Conservation (phyloP, 2,113 vertebrate genomes). For the Oophaga pumilio region DNA sequence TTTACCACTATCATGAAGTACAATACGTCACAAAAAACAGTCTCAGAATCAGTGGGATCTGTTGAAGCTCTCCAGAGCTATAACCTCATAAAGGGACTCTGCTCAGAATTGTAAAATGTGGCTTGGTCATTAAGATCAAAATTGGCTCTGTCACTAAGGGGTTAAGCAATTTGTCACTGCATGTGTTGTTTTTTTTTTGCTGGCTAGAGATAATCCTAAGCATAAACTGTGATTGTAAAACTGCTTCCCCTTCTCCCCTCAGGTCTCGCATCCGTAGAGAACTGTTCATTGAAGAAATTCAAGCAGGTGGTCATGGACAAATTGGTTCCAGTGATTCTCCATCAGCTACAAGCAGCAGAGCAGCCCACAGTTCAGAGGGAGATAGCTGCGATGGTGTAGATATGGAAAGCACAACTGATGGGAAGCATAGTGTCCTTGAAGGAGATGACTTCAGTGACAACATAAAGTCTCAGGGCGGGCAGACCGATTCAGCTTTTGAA, state of each 20-base stretch:
- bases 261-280: constrained; percentile 98
- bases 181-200: not conserved
- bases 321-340: constrained; percentile 88
- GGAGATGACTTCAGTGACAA: constrained; percentile 78
- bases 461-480: constrained; percentile 81
- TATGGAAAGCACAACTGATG: constrained; percentile 77
- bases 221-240: not conserved
- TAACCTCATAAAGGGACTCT: too few relatives aligned
- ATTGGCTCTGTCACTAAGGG: too few relatives aligned
- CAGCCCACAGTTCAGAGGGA: constrained; percentile 83
- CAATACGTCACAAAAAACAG: too few relatives aligned
- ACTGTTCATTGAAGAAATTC: constrained; percentile 97
- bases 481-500: constrained; percentile 69
- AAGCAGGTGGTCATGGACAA: constrained; percentile 84
- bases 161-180: not conserved
- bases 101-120: too few relatives aligned
- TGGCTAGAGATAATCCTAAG: not conserved
- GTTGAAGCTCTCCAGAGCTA: too few relatives aligned
- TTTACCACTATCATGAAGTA: too few relatives aligned
- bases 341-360: constrained; percentile 78
- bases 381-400: constrained; percentile 98
- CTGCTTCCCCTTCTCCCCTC: constrained; percentile 39
- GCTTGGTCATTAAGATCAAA: too few relatives aligned
- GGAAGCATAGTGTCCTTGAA: constrained; percentile 73
- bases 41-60: too few relatives aligned